Percentiles rank a stretch among this genome's conserved stretches.
These are phyloP conservation scores for Chymomyza procnemis DNA, from an alignment of 2,888 invertebrate species.

Conservation along the genomic window DNA sequence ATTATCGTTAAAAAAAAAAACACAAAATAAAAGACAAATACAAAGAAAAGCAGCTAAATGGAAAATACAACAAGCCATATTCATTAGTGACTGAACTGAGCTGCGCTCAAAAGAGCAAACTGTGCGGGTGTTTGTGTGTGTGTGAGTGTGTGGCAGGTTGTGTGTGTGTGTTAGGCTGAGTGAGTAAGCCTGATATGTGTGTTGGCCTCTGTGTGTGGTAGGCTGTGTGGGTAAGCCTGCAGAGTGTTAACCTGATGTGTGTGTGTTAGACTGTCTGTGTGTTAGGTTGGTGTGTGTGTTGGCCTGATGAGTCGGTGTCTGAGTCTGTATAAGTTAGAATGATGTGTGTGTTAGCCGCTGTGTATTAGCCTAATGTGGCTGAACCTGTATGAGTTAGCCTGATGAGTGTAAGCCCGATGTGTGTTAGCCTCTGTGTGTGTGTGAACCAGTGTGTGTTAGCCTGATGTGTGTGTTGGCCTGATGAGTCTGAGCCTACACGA, in stretches of 20 bases:
- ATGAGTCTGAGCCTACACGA: too few species aligned
- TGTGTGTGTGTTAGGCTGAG: slow-evolving; percentile 3
- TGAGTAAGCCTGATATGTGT: slow-evolving; percentile 5
- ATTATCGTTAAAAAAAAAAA: background rate
- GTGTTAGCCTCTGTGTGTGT: slow-evolving; percentile 3
- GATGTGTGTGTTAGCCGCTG: slow-evolving; percentile 3
- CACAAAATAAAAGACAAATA: too few species aligned
- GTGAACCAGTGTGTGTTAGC: slow-evolving; percentile 7
- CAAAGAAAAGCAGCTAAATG: too few species aligned
- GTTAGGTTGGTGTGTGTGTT: slow-evolving; percentile 6
- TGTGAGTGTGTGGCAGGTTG: slow-evolving; percentile 7
- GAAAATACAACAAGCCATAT: background rate
- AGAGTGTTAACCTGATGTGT: background rate
- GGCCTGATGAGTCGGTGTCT: too few species aligned
- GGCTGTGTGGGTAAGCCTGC: slow-evolving; percentile 4
- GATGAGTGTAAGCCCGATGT: slow-evolving; percentile 11
- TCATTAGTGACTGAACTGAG: background rate
- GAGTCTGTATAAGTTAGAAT: too few species aligned
- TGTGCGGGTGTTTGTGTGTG: background rate
- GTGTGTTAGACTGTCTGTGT: slow-evolving; percentile 5
- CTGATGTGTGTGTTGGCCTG: too few species aligned
- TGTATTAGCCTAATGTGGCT: too few species aligned
- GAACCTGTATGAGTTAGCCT: background rate
- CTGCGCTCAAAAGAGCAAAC: background rate
- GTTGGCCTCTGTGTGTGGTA: background rate